Evolutionary conservation across 2,113 vertebrate species (phyloP), one percentile per base, ranked within the genome.

Genomic region (Mixornis gularis): DNA sequence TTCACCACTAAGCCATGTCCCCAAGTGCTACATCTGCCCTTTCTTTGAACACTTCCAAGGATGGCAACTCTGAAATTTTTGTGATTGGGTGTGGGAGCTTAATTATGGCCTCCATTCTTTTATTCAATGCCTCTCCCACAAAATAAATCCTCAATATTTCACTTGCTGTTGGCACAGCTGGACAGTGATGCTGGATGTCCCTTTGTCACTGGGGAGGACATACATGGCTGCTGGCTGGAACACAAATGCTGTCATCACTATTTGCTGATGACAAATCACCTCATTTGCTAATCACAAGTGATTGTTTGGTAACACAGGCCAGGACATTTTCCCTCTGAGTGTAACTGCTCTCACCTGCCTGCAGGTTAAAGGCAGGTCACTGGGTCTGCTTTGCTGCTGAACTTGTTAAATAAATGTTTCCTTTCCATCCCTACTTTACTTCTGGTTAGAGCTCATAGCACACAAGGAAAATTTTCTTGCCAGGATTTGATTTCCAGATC

Each of bases 191-290:
- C 46, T 48, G 27, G 22, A 12, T 38, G 38, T 65, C n/a, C 68
- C 44, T 65, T 79, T 58, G 44, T 38, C 51, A 51, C 26, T 15
- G 6, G 40, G 24, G 34, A 55, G 64, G 24, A 20, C 29, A 6
- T 15, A 8, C 43, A 78, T 2, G 55, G 19, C 10, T 21, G 46
- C 3, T 60, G 46, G 29, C 44, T 66, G 53, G 59, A 38, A 4
- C 60, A 30, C 59, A 17, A 30, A 9, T 2, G 0, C 21, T 64
- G 38, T 8, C 52, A 44, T 38, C 27, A 2, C 60, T 52, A 0
- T 74, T 53, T 40, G 53, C 51, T 53, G 30, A 4, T 59, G 52
- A 25, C 77, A 60, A 15, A 74, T 34, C 27, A 14, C 10, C 38
- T 53, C 17, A 4, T 66, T 29, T 80, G 27, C 68, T 60, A 10